Percentiles rank a stretch among this genome's conserved stretches.
phyloP scores from a whole-genome alignment of 2,888 invertebrate genomes.

The Nysson spinosus region DNA sequence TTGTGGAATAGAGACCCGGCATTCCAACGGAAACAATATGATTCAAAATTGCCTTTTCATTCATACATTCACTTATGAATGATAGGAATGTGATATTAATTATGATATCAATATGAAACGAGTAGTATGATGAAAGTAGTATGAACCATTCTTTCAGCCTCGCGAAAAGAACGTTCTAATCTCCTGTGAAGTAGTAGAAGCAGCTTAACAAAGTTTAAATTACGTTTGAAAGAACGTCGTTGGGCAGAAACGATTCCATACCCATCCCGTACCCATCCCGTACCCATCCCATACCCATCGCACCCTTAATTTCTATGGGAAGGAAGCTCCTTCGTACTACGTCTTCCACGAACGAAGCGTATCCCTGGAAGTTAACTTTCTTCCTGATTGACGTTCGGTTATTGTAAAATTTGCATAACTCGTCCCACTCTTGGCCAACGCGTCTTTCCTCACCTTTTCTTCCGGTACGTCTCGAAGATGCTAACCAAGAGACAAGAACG shows the following conservation, averaged over 20 bases:
- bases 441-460: constrained; percentile 43
- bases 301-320: constrained; percentile 55
- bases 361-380: constrained; percentile 69
- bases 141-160: too few species aligned
- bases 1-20: constrained; percentile 30
- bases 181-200: constrained; percentile 21
- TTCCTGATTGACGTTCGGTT: constrained; percentile 75
- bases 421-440: constrained; percentile 50
- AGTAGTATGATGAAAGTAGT: too few species aligned
- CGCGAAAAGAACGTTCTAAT: constrained; percentile 30
- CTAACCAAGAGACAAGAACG: constrained; percentile 51
- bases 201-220: constrained; percentile 56
- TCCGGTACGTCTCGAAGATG: constrained; percentile 30
- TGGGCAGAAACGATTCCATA: constrained; percentile 21
- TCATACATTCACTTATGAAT: too few species aligned
- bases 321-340: constrained; percentile 31
- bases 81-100: too few species aligned
- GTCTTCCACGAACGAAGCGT: constrained; percentile 33
- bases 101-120: too few species aligned
- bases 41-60: constrained; percentile 44
- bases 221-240: constrained; percentile 48
- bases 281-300: too few species aligned
- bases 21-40: constrained; percentile 44
- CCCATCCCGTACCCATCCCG: too few species aligned
- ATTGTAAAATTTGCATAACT: constrained; percentile 76